Evolutionary conservation across 1,140 invertebrate genomes (phyloP).

Genomic region (Pseudomyrmex pallidus): DNA sequence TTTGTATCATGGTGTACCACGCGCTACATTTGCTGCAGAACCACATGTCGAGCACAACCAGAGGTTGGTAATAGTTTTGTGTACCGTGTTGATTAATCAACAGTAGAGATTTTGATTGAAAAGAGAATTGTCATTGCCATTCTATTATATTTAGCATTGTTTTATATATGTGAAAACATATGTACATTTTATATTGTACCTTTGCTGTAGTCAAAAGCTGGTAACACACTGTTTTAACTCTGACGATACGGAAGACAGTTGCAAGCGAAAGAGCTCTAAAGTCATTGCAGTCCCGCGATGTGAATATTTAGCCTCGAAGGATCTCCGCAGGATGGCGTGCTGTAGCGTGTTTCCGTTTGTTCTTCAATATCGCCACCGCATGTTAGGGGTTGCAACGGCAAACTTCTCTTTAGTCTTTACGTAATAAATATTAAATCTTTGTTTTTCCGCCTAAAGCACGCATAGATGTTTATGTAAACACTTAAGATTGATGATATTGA

Average conservation of each 20-base stretch:
- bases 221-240: constrained; percentile 34
- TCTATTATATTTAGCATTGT: background rate
- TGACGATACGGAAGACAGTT: constrained; percentile 18
- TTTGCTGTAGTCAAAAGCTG: background rate
- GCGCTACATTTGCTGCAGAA: background rate
- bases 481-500: background rate
- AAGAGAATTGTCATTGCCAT: background rate
- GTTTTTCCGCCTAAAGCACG: background rate
- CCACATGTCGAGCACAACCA: background rate
- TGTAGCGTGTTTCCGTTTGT: constrained; percentile 3
- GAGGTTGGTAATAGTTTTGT: constrained; percentile 7
- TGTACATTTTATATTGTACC: background rate
- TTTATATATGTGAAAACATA: background rate
- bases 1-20: constrained; percentile 10
- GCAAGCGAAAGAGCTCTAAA: constrained; percentile 8
- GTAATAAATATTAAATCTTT: background rate
- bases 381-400: background rate
- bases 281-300: background rate
- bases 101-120: background rate
- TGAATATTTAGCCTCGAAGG: constrained; percentile 31
- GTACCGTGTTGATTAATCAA: background rate
- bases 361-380: background rate
- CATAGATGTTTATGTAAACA: background rate
- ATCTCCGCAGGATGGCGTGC: constrained; percentile 31
- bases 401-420: no score